Base-by-base conservation (phyloP, 2,113 vertebrate species). In the Galemys pyrenaicus region DNA sequence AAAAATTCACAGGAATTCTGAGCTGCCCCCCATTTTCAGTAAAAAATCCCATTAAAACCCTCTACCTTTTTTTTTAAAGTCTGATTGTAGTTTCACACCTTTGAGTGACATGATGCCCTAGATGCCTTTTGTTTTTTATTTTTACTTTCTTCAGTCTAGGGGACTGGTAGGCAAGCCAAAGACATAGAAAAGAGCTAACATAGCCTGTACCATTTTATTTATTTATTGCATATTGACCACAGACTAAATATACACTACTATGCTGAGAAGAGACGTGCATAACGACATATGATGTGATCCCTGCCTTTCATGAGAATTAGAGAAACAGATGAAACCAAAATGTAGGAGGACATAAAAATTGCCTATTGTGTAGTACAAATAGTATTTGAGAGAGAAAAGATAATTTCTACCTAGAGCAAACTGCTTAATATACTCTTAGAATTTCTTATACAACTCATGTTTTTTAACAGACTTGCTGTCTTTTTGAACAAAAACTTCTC, bases 191-290 rank as follows among this genome's bases (percentile, higher is more conserved):
- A 9, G 2, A 65, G 73, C 35, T 67, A 74, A 39, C 2, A 30
- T 22, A 80, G 3, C 58, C 19, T 46, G 22, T 32, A 9, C 20
- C 15, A 67, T 89, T 87, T 87, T 46, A 70, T 28, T 74, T 32
- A 86, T 77, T 81, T 85, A 51, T 7, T 22, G 7, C 46, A 26
- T 71, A 92, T 15, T 79, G 58, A 92, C 51, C n/a, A 62, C 70
- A 20, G 70, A 44, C 9, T 74, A 89, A 89, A 2, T 67, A 3
- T 35, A 75, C 3, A 64, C 0, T 35, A 46, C 32, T 60, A 0
- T 85, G 22, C n/a, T 95, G 39, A 20, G 54, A 68, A 94, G 49
- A 82, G 80, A 95, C 73, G 30, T 73, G 35, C 67, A 79, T 26
- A 60, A 70, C 51, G 9, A 79, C 8, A 30, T n/a, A 78, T 17